These are phyloP conservation scores for Melanocharis versteri DNA, from an alignment of 2,113 vertebrate genomes.

Conservation along the genomic window DNA sequence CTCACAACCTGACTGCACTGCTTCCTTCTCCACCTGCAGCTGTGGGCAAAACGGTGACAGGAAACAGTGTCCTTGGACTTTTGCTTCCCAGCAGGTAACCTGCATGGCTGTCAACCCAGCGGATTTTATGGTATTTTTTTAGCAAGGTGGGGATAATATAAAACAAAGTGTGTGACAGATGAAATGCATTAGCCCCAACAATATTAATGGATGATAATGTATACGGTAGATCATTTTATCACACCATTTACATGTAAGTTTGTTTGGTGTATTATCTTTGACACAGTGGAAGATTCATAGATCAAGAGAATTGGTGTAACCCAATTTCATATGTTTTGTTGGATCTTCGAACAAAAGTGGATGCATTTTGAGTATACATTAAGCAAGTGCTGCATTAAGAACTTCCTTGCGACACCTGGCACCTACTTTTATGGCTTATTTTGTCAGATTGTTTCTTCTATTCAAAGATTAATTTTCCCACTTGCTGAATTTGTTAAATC, in stretches of 20 bases:
- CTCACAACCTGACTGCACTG: background rate
- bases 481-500: constrained; percentile 67
- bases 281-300: constrained; percentile 65
- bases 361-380: constrained; percentile 65
- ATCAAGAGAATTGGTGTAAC: constrained; percentile 72
- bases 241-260: constrained; percentile 69
- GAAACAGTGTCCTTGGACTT: background rate
- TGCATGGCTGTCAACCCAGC: background rate
- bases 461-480: constrained; percentile 65
- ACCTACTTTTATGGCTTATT: constrained; percentile 61
- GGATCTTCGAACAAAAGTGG: constrained; percentile 68
- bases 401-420: constrained; percentile 57
- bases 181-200: constrained; percentile 58
- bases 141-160: constrained; percentile 43
- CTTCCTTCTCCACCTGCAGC: background rate
- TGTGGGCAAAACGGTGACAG: background rate
- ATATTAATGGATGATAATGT: constrained; percentile 72
- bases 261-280: constrained; percentile 68
- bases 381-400: constrained; percentile 58
- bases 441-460: constrained; percentile 62
- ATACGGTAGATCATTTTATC: constrained; percentile 67
- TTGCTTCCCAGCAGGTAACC: background rate
- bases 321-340: constrained; percentile 73
- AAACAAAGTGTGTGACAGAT: constrained; percentile 51
- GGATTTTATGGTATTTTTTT: constrained; percentile 25